These are phyloP conservation scores for Limosa lapponica DNA, from an alignment of 2,797 vertebrate species.

Conservation along the genomic window DNA sequence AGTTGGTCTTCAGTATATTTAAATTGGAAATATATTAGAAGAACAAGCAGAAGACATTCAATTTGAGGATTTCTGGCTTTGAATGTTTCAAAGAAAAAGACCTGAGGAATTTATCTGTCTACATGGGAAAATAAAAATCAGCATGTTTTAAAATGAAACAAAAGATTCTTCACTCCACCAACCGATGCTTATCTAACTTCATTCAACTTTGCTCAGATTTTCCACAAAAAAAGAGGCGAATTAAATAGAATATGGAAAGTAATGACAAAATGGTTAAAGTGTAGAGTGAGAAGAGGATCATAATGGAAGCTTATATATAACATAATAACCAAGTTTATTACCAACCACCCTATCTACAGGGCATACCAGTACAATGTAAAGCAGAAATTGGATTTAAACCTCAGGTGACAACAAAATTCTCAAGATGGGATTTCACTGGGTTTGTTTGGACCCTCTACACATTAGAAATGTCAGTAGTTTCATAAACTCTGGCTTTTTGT, in stretches of 20 bases:
- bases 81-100: background rate
- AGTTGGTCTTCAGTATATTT: background rate
- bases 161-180: background rate
- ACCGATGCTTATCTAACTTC: background rate
- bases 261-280: background rate
- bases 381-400: background rate
- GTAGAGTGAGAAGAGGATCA: background rate
- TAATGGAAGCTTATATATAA: background rate
- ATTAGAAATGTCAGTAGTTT: background rate
- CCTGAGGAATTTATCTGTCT: background rate
- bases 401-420: background rate
- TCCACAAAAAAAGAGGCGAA: background rate
- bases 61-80: background rate
- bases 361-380: background rate
- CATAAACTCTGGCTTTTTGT: background rate
- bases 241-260: background rate
- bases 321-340: background rate
- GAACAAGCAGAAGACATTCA: background rate
- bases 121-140: conserved; percentile 2
- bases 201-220: background rate
- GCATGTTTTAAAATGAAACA: background rate
- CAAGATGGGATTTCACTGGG: background rate
- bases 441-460: background rate
- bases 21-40: background rate
- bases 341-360: background rate